Evolutionary conservation across 2,113 vertebrate species (phyloP).

Genomic region (Speoplatyrhinus poulsoni): DNA sequence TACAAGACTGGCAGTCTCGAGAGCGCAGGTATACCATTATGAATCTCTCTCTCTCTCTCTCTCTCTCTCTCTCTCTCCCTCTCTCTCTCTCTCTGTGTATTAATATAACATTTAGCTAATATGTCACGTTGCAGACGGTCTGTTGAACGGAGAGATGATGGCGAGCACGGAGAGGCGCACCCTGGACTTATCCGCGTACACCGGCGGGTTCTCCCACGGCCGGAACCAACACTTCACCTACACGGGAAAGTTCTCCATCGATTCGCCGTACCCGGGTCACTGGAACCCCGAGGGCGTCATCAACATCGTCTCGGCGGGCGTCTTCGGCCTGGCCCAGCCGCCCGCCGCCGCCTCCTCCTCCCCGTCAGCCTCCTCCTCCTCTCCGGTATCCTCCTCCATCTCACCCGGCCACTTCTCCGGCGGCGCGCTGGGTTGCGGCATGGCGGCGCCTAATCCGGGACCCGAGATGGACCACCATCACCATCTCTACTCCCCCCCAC

Average conservation of each 20-base stretch:
- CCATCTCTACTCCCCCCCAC: slow-evolving; percentile 87
- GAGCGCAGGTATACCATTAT: too few relatives aligned
- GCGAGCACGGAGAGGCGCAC: slow-evolving; percentile 80
- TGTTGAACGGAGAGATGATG: slow-evolving; percentile 88
- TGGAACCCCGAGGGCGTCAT: slow-evolving; percentile 97
- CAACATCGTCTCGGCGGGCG: slow-evolving; percentile 93
- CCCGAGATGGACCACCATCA: slow-evolving; percentile 78
- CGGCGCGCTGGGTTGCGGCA: slow-evolving; percentile 84
- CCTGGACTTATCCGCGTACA: slow-evolving; percentile 81
- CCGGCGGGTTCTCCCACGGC: slow-evolving; percentile 83
- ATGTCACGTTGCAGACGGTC: slow-evolving; percentile 77
- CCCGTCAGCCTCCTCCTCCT: slow-evolving; percentile 84
- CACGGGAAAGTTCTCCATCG: slow-evolving; percentile 99
- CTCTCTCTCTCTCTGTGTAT: too few relatives aligned
- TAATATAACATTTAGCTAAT: slow-evolving; percentile 1
- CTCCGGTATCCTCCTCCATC: slow-evolving; percentile 76
- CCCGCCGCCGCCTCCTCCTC: slow-evolving; percentile 78
- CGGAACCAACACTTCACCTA: slow-evolving; percentile 95
- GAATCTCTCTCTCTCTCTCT: too few relatives aligned
- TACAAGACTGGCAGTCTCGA: too few relatives aligned
- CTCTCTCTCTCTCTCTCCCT: too few relatives aligned
- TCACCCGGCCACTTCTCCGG: slow-evolving; percentile 87
- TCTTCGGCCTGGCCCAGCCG: slow-evolving; percentile 90
- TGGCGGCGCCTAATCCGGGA: slow-evolving; percentile 84
- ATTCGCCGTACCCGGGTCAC: slow-evolving; percentile 91